phyloP scores from a whole-genome alignment of 2,113 vertebrate genomes.

The Pycnonotus jocosus region DNA sequence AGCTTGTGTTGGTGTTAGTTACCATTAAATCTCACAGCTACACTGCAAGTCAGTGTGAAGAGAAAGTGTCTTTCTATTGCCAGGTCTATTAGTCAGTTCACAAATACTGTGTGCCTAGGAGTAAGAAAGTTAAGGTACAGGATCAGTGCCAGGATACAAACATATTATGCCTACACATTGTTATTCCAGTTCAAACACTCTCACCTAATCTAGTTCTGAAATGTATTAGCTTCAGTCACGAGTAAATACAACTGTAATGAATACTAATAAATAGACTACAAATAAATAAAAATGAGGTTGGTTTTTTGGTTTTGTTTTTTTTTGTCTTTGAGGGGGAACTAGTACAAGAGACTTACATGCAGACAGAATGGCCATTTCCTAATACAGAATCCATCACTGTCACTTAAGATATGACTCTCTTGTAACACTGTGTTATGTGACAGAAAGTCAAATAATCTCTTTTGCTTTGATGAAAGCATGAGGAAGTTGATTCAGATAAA shows the following conservation, averaged over 20 bases:
- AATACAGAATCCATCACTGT: not conserved
- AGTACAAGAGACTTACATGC: not conserved
- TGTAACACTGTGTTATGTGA: conserved; percentile 15
- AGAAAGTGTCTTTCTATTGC: not conserved
- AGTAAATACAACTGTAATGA: conserved; percentile 1
- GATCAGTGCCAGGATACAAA: not conserved
- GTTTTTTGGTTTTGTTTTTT: not conserved
- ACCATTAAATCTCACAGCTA: not conserved
- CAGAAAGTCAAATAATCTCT: conserved; percentile 44
- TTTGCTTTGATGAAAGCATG: conserved; percentile 43
- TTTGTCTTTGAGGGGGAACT: not conserved
- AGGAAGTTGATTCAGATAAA: conserved; percentile 52
- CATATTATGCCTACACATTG: not conserved
- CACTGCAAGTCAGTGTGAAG: not conserved
- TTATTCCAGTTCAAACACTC: not conserved
- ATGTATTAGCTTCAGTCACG: not conserved
- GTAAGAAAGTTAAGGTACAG: not conserved
- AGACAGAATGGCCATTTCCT: not conserved
- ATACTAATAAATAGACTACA: not conserved
- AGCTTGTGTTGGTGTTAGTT: not conserved
- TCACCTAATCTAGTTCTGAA: conserved; percentile 5
- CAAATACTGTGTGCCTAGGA: not conserved
- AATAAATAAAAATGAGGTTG: not conserved
- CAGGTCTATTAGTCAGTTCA: not conserved
- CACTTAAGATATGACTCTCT: not conserved